Base-by-base conservation (phyloP, 2,797 vertebrate species). In the Limnodromus scolopaceus region DNA sequence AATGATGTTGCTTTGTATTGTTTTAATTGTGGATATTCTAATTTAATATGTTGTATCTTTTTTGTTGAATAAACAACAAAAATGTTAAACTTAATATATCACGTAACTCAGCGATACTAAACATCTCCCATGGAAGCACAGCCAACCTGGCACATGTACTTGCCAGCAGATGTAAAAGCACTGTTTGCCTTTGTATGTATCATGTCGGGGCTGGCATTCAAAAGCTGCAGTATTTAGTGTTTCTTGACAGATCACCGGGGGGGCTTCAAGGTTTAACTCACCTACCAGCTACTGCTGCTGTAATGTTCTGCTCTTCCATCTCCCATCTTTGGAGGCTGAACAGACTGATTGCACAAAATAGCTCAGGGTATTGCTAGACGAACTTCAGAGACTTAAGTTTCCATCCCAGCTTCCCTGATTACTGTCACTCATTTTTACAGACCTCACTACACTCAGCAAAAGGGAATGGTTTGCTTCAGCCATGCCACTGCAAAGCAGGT, bases 101-200 rank as follows among this genome's bases (percentile, higher is more conserved):
- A 27, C 55, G 9, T 89, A 94, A 82, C 63, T 84, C 64, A 68
- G 28, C 55, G 64, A 70, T 79, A 85, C 48, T 91, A 74, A 96
- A 94, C 75, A 72, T 89, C 66, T 84, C 53, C 43, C 36, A 9
- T 28, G 68, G 79, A 72, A 88, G 53, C 43, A 38, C 65, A 92
- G 95, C 92, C 89, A 91, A 39, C 93, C 89, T 97, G 89, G 89
- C 83, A 39, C 0, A 2, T 39, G 60, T 58, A 18, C 48, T 74
- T 91, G 91, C 92, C 85, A 93, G 18, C 46, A 90, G 81, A 94
- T 94, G 38, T 38, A 91, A 91, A 97, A 87, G 46, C n/a, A 39
- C 78, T 38, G 53, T 85, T 95, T 86, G 66, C 0, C 0, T 93
- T 89, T 86, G 45, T 76, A 16, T 58, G 58, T 36, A 80, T 86